A percentile compares a stretch with the other conserved stretches of the same genome.
phyloP scores from a whole-genome alignment of 2,797 vertebrate genomes.

The Notolabrus celidotus region DNA sequence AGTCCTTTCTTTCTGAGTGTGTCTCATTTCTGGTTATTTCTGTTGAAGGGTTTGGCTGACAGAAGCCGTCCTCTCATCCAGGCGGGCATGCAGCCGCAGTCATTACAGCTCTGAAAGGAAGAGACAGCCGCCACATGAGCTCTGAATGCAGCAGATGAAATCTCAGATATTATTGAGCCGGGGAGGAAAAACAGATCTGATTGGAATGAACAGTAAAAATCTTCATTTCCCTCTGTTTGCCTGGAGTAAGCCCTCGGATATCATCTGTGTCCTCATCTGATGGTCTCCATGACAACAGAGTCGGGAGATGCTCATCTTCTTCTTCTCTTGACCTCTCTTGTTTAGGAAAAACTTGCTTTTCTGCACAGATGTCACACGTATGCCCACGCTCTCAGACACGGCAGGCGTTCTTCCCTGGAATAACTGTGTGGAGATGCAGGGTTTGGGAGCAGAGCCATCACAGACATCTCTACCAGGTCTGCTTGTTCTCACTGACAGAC shows the following conservation, averaged over 20 bases:
- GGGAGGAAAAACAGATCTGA: neutral
- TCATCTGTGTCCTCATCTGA: neutral
- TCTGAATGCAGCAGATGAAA: slow-evolving; percentile 29
- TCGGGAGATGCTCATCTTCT: slow-evolving; percentile 1
- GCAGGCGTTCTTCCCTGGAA: neutral
- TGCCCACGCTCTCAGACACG: slow-evolving; percentile 10
- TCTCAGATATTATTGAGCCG: slow-evolving; percentile 12
- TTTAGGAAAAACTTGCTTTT: slow-evolving; percentile 20
- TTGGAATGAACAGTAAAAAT: slow-evolving; percentile 10
- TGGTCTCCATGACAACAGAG: slow-evolving; percentile 60
- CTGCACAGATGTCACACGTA: slow-evolving; percentile 18
- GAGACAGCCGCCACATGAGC: neutral
- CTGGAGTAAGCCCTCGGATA: slow-evolving; percentile 14
- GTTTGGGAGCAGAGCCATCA: no score
- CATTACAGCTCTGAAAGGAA: slow-evolving; percentile 9
- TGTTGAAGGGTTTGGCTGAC: slow-evolving; percentile 17
- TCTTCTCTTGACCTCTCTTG: slow-evolving; percentile 5
- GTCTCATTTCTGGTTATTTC: slow-evolving; percentile 33
- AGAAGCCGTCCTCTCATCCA: slow-evolving; percentile 6
- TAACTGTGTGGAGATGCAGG: neutral
- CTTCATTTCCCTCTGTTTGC: slow-evolving; percentile 6
- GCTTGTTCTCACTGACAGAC: no score
- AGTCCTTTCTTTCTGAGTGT: slow-evolving; percentile 31
- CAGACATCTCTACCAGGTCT: no score
- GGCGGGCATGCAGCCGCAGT: neutral